phyloP scores from a whole-genome alignment of 1,140 invertebrate genomes.

The Achatina immaculata region DNA sequence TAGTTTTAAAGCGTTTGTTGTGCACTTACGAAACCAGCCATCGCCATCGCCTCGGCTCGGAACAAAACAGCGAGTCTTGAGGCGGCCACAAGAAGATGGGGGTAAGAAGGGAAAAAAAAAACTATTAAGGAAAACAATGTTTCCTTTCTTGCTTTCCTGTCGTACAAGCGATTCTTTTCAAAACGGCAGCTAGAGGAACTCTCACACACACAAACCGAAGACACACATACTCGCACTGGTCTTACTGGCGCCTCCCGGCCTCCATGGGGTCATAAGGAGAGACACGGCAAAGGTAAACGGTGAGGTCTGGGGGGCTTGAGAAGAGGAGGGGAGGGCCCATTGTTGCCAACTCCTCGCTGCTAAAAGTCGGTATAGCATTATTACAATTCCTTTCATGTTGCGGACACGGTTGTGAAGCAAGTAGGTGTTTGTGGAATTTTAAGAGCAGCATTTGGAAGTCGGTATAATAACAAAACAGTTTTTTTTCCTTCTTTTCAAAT shows the following conservation, averaged over 20 bases:
- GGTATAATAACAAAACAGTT: too few relatives aligned
- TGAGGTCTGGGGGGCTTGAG: neutral
- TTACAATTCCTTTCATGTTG: too few relatives aligned
- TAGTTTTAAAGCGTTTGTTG: too few relatives aligned
- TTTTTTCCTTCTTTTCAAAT: too few relatives aligned
- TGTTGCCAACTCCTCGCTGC: too few relatives aligned
- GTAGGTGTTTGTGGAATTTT: too few relatives aligned
- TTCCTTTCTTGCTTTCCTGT: neutral
- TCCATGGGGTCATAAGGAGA: neutral
- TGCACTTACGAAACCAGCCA: neutral
- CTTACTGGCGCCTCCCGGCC: neutral
- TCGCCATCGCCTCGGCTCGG: neutral
- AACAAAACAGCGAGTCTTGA: neutral
- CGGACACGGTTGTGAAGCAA: too few relatives aligned
- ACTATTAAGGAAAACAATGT: too few relatives aligned
- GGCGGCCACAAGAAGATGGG: neutral
- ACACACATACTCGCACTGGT: neutral
- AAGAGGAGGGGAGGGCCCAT: neutral
- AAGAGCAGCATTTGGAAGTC: too few relatives aligned
- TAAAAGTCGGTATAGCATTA: too few relatives aligned
- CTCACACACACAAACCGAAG: neutral
- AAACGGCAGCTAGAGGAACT: neutral
- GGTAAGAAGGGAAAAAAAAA: neutral
- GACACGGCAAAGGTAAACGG: constrained; percentile 7
- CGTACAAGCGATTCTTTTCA: too few relatives aligned